Evolutionary conservation across 2,888 invertebrate genomes (phyloP).

Genomic region (Lomographa bimaculata): DNA sequence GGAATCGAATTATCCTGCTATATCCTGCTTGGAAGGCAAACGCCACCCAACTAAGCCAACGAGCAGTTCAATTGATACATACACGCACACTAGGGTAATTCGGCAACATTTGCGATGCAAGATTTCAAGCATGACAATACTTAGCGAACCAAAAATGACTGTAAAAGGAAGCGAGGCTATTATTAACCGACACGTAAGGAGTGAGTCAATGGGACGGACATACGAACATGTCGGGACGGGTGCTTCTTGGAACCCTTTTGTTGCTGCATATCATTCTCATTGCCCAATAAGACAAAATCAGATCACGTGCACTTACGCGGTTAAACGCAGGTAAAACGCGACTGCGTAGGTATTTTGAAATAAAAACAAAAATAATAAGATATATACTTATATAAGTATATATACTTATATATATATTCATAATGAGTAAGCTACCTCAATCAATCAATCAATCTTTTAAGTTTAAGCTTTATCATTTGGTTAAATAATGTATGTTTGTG

Average conservation of each 20-base stretch:
- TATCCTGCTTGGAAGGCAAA: too few species aligned
- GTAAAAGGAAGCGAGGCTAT: conserved; percentile 65
- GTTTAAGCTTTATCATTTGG: too few species aligned
- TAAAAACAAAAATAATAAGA: too few species aligned
- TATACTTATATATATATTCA: too few species aligned
- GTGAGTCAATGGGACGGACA: conserved; percentile 72
- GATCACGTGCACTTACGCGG: conserved; percentile 42
- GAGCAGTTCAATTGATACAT: too few species aligned
- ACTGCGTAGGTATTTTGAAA: neutral
- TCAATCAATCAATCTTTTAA: too few species aligned
- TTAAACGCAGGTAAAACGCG: conserved; percentile 30
- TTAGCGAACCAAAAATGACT: conserved; percentile 52
- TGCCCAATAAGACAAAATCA: conserved; percentile 75
- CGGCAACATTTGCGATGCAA: conserved; percentile 11
- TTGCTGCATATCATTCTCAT: conserved; percentile 76
- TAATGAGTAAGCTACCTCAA: too few species aligned
- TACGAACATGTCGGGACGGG: conserved; percentile 58
- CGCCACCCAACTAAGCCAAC: too few species aligned
- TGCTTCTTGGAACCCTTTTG: conserved; percentile 76
- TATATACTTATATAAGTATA: too few species aligned
- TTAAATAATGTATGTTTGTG: too few species aligned
- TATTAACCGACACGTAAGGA: conserved; percentile 71
- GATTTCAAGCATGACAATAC: conserved; percentile 44
- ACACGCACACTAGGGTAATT: conserved; percentile 12
- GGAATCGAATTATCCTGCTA: too few species aligned